These are phyloP conservation scores for Papilio machaon DNA, from an alignment of 1,140 invertebrate species.

Conservation along the genomic window DNA sequence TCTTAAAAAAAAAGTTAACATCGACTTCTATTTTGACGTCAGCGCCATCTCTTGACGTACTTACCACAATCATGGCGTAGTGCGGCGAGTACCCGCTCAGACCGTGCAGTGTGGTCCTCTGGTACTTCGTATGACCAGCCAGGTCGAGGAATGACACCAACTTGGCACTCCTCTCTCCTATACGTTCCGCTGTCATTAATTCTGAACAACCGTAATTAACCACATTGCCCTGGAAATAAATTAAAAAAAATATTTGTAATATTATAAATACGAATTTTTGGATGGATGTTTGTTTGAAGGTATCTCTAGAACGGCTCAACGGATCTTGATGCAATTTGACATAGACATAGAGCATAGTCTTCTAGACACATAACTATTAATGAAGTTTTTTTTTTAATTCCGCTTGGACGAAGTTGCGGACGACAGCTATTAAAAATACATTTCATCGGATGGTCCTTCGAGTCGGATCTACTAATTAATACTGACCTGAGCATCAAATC, in stretches of 20 bases:
- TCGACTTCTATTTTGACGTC: too few relatives aligned
- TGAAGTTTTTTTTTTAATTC: too few relatives aligned
- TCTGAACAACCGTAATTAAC: constrained; percentile 94
- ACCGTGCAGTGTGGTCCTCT: constrained; percentile 97
- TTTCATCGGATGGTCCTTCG: not conserved
- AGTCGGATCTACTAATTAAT: constrained; percentile 22
- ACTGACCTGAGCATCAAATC: constrained; percentile 90
- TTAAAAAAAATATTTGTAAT: too few relatives aligned
- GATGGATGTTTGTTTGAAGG: too few relatives aligned
- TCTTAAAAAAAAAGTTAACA: too few relatives aligned
- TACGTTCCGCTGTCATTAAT: constrained; percentile 96
- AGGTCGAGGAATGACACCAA: constrained; percentile 97
- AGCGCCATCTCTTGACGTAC: constrained; percentile 66
- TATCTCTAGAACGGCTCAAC: too few relatives aligned
- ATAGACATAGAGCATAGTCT: too few relatives aligned
- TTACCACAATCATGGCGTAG: constrained; percentile 94
- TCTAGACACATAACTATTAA: too few relatives aligned
- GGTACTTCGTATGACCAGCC: constrained; percentile 97
- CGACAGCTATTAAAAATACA: too few relatives aligned
- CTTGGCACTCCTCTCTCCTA: constrained; percentile 94
- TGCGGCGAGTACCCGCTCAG: constrained; percentile 97
- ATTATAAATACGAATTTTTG: too few relatives aligned
- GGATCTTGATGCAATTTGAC: too few relatives aligned
- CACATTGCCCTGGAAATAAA: constrained; percentile 83
- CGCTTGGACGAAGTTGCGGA: too few relatives aligned